Percentiles rank a stretch among this genome's conserved stretches.
Conservation (phyloP, 2,113 vertebrate genomes). For the Tragelaphus scriptus region DNA sequence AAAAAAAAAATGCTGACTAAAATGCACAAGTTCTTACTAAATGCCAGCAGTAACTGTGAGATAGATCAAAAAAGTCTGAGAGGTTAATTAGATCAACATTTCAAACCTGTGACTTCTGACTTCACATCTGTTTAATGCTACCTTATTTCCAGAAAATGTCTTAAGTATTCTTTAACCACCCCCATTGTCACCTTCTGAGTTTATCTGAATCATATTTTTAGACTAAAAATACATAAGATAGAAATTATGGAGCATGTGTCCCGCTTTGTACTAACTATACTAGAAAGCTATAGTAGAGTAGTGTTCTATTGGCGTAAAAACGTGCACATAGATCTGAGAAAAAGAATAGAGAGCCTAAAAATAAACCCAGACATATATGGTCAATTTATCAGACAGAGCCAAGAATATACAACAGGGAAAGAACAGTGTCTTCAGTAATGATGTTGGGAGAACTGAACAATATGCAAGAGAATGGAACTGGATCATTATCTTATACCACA, state of each 20-base stretch:
- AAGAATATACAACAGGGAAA: neutral
- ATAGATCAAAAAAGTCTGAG: neutral
- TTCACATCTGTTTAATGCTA: neutral
- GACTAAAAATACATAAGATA: neutral
- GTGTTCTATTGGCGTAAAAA: neutral
- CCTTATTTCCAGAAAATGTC: neutral
- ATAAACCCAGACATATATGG: neutral
- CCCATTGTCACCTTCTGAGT: neutral
- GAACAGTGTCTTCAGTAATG: neutral
- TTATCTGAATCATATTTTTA: neutral
- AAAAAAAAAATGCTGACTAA: neutral
- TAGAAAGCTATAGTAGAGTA: neutral
- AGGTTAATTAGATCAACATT: neutral
- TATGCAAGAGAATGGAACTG: neutral
- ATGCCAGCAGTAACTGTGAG: neutral
- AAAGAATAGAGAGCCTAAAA: neutral
- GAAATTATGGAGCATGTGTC: neutral
- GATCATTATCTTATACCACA: neutral
- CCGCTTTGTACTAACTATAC: neutral
- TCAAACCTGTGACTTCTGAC: neutral
- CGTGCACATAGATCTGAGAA: neutral
- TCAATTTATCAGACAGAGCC: neutral
- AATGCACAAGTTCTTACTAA: neutral
- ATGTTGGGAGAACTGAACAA: neutral
- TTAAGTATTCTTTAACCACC: neutral